Conservation (phyloP, 2,113 vertebrate species). For the Castor canadensis region DNA sequence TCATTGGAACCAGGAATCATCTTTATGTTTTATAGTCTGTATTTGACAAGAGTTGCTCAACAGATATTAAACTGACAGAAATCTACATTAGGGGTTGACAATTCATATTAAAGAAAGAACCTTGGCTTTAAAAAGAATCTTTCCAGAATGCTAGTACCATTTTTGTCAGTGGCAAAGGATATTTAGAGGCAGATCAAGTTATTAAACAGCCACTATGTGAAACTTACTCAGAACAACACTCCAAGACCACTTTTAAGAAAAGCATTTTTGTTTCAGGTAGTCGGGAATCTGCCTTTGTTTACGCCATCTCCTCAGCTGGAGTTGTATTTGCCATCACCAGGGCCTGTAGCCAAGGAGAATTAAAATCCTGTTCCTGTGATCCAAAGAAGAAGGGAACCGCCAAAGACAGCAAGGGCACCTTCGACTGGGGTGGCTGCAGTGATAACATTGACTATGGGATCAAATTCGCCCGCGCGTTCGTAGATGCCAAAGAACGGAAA, state of each 20-base stretch:
- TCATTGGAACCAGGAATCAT: background rate
- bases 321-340: constrained; percentile 95
- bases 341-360: constrained; percentile 96
- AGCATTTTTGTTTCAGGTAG: constrained; percentile 88
- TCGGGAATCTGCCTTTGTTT: constrained; percentile 95
- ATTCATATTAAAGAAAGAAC: background rate
- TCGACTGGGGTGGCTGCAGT: constrained; percentile 97
- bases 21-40: background rate
- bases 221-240: background rate
- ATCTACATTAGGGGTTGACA: background rate
- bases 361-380: constrained; percentile 96
- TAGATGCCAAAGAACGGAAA: constrained; percentile 94
- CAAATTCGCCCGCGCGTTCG: constrained; percentile 93
- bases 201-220: background rate
- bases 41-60: background rate
- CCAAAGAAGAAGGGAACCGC: constrained; percentile 93
- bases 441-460: constrained; percentile 95
- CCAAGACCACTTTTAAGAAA: constrained; percentile 35
- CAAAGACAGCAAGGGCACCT: constrained; percentile 91
- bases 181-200: background rate
- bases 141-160: background rate
- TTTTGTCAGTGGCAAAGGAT: background rate
- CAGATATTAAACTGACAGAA: background rate
- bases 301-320: constrained; percentile 97
- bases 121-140: background rate